Evolutionary conservation across 2,888 invertebrate genomes (phyloP).

Genomic region (Nymphalis polychloros): DNA sequence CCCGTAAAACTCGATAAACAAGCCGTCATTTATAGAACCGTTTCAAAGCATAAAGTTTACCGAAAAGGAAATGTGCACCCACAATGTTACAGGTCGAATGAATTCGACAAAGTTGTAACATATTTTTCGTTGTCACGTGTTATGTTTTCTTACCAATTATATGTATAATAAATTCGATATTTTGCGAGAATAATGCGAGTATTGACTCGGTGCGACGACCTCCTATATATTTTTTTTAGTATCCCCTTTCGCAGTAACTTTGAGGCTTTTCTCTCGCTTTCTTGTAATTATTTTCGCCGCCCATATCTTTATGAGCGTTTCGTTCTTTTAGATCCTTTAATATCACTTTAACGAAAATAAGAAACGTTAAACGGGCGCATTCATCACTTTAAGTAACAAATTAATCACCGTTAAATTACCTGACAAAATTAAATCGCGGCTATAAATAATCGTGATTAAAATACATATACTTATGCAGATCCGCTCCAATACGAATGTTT

Average conservation of each 20-base stretch:
- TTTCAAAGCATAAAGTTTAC: slow-evolving; percentile 38
- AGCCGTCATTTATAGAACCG: slow-evolving; percentile 56
- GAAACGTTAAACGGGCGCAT: slow-evolving; percentile 43
- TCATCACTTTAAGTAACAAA: slow-evolving; percentile 50
- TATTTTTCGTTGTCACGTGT: slow-evolving; percentile 47
- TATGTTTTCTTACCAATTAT: slow-evolving; percentile 53
- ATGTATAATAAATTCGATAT: slow-evolving; percentile 51
- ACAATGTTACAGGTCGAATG: slow-evolving; percentile 20
- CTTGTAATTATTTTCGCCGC: slow-evolving; percentile 35
- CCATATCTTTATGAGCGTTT: slow-evolving; percentile 31
- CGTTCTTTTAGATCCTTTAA: slow-evolving; percentile 28
- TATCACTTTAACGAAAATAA: slow-evolving; percentile 23
- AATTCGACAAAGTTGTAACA: slow-evolving; percentile 46
- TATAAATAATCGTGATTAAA: slow-evolving; percentile 68
- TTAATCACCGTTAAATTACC: slow-evolving; percentile 52
- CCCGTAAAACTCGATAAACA: slow-evolving; percentile 66
- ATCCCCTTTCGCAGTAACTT: slow-evolving; percentile 26
- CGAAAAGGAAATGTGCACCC: not conserved
- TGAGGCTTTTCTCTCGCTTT: slow-evolving; percentile 33
- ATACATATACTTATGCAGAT: slow-evolving; percentile 60
- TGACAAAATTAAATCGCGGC: slow-evolving; percentile 53
- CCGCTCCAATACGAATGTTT: slow-evolving; percentile 44
- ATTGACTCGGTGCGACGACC: slow-evolving; percentile 44
- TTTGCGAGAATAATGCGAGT: slow-evolving; percentile 35
- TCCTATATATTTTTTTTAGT: slow-evolving; percentile 30